Base-by-base conservation (phyloP, 30 jellyfish, hydroid and myxozoan species). In the Aurelia sp. region DNA sequence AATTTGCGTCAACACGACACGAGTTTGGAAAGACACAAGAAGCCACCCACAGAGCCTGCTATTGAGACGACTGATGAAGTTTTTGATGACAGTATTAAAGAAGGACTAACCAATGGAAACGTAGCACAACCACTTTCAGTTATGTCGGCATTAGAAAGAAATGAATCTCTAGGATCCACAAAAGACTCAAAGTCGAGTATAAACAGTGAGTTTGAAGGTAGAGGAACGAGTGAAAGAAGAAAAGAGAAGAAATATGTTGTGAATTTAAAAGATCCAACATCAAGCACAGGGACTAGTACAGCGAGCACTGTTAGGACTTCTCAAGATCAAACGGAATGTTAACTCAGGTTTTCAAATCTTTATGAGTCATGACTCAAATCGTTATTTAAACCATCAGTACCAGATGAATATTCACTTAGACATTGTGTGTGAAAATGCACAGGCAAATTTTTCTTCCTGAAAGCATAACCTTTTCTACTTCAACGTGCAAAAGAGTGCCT, bases 101-200 rank as follows among this genome's bases (percentile, higher is more conserved):
- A 53, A 22, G 78, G 61, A n/a, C 77, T 44, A 23, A 21, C 86
- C 61, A 78, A 87, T 52, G 92, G 92, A 11, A 52, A 33, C 27
- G 69, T 89, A 20, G 97, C 98, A 10, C 87, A 93, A 64, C 92
- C 98, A 21, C 74, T 88, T 62, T 87, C 97, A 18, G 86, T 85
- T 2, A 93, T 78, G 81, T 93, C 98, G 30, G 98, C 98, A 41
- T 81, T 93, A 33, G 98, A 93, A 89, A 90, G 98, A 18, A 89
- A 93, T 81, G 98, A 93, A 72, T 93, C 98, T 11, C 50, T 93
- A 44, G 92, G 96, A 37, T 93, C 98, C 13, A 85, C 98, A 2
- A 88, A 88, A 69, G 98, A 93, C 86, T 93, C 98, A 0, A 78
- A 68, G 20, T 88, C 93, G 62, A 84, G 97, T 53, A 62, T 79